Base-by-base conservation (phyloP, 1,140 invertebrate species). In the Ctenoplectra terminalis region DNA sequence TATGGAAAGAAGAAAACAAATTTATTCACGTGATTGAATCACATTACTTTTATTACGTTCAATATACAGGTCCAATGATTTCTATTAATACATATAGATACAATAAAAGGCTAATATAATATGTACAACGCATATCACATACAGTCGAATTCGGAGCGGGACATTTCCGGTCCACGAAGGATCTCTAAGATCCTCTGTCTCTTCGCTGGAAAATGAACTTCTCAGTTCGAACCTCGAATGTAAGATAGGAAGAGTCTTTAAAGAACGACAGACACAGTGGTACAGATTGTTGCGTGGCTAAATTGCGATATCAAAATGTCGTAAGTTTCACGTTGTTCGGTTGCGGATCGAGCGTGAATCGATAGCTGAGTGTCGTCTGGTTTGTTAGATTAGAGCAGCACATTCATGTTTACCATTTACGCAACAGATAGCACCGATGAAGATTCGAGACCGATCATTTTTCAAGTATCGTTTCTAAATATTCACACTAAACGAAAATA, bases 71-170 rank as follows among this genome's bases (percentile, higher is more conserved):
- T 86, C 75, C 60, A 89, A 82, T 86, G 86, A 60, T 76, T 76
- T 84, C 81, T 81, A 85, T 82, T 69, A 69, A 84, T 89, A 90
- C 85, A 87, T 83, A 85, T 89, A 87, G 76, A 88, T 90, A 89
- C 87, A 88, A 81, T 78, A 74, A 82, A 73, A 84, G 75, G 77
- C 81, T 89, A 89, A 87, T 82, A 79, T 86, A 74, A 72, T 87
- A 89, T 89, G 69, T 89, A 89, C 88, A 89, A 54, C 72, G 56
- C 64, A 83, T 88, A 89, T 90, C 88, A 87, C 88, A 90, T 88
- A 84, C 52, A 77, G 54, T 88, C 50, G 67, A 89, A 87, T 85
- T 90, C 75, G 76, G 69, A 79, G 71, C 54, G 69, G 60, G 75
- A 61, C 37, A 13, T 48, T 15, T 72, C 23, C 31, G 26, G 20